Evolutionary conservation across 2,797 vertebrate genomes (phyloP), one percentile per base, ranked within the genome.

Genomic region (Amniataba percoides): DNA sequence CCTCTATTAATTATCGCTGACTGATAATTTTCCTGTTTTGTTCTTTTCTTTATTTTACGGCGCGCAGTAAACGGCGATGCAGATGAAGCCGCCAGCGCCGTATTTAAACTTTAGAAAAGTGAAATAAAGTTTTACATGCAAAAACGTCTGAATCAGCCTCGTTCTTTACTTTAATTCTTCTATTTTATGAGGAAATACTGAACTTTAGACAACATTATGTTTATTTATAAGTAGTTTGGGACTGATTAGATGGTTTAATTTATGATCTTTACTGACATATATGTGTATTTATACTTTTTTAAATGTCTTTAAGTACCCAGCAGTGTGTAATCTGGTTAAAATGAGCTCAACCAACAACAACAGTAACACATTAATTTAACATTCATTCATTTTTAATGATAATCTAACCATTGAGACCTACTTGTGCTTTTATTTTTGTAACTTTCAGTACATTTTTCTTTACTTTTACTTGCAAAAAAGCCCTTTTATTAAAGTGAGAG

Each of bases 1-100:
- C 77, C 58, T 83, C 80, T 83, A 82, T 88, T 92, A 90, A 91
- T 91, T 87, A 86, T 43, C 78, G 84, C 88, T 80, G 78, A 87
- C 81, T 82, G 87, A 88, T 87, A 68, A 82, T 84, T 85, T 87
- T 81, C 67, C 80, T 62, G 73, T 75, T 81, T 89, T 83, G 66
- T 82, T 71, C 71, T 45, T 51, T 75, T 31, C 27, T 31, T 77
- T 68, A 62, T 77, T 78, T 79, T 74, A 77, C 73, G 71, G 31
- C 14, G 74, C 13, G 45, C 48, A 27, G 63, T 74, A 73, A 87
- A 85, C 1, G 40, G 66, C 49, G 15, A 19, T 45, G 70, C 48
- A 57, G 62, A 84, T 76, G 61, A 71, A 77, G 77, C 77, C 48
- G 36, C 60, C 43, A 16, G 39, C 1, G 81, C 39, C 13, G 62